These are phyloP conservation scores for Dryocosmus kuriphilus DNA, from an alignment of 2,888 invertebrate species.

Conservation along the genomic window DNA sequence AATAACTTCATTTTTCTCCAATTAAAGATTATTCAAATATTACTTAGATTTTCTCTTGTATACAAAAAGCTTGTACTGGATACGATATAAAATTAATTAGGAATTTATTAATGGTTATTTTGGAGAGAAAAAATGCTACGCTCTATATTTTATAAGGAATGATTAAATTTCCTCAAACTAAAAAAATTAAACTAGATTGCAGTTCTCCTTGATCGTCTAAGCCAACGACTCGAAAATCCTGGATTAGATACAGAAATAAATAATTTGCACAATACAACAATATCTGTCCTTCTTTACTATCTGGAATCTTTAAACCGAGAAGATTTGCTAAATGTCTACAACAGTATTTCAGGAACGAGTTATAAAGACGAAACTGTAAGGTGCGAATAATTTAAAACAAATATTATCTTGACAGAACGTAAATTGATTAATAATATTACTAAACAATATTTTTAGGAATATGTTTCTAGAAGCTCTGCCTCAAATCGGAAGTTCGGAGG, in stretches of 20 bases:
- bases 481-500: slow-evolving; percentile 83
- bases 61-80: too few relatives aligned
- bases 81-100: too few relatives aligned
- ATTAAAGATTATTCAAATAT: too few relatives aligned
- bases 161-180: too few relatives aligned
- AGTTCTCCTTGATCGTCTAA: slow-evolving; percentile 70
- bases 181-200: slow-evolving; percentile 63
- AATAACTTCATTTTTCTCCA: too few relatives aligned
- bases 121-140: too few relatives aligned
- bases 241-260: slow-evolving; percentile 71
- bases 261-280: slow-evolving; percentile 77
- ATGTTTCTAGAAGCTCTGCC: slow-evolving; percentile 86
- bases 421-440: slow-evolving; percentile 14
- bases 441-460: slow-evolving; percentile 77
- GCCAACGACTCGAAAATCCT: slow-evolving; percentile 72
- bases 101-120: too few relatives aligned
- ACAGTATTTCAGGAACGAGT: slow-evolving; percentile 81
- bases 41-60: too few relatives aligned
- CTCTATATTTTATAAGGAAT: too few relatives aligned
- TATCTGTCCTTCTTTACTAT: slow-evolving; percentile 75
- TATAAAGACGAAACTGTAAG: slow-evolving; percentile 86
- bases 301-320: slow-evolving; percentile 74
- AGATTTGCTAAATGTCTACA: slow-evolving; percentile 74
- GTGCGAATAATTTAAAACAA: slow-evolving; percentile 59
- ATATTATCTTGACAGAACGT: neutral